Evolutionary conservation across 2,888 invertebrate species (phyloP).

Genomic region (Danaus chrysippus): DNA sequence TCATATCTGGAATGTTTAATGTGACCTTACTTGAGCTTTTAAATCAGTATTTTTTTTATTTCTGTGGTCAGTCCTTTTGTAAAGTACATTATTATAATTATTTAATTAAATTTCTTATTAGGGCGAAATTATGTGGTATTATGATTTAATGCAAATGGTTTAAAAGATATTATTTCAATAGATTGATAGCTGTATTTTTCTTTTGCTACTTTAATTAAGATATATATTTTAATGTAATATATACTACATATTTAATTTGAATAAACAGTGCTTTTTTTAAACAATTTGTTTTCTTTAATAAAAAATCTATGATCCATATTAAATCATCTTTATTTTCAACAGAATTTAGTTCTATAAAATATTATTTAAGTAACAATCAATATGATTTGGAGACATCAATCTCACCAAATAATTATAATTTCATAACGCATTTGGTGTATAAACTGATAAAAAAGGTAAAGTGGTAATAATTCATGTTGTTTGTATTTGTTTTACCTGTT

Average conservation of each 20-base stretch:
- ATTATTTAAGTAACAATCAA: constrained; percentile 44
- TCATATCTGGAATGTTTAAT: constrained; percentile 22
- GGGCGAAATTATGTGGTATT: constrained; percentile 66
- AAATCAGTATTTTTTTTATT: constrained; percentile 68
- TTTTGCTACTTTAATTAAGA: constrained; percentile 76
- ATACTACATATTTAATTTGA: constrained; percentile 74
- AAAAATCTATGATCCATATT: constrained; percentile 12
- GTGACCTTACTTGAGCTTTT: constrained; percentile 21
- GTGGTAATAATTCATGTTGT: constrained; percentile 47
- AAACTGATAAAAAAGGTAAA: constrained; percentile 16
- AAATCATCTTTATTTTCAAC: constrained; percentile 59
- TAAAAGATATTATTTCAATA: constrained; percentile 72
- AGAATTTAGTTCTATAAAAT: constrained; percentile 51
- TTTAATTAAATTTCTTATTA: constrained; percentile 55
- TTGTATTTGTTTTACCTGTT: constrained; percentile 61
- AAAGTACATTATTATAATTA: constrained; percentile 50
- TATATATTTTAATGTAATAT: constrained; percentile 78
- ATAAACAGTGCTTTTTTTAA: constrained; percentile 76
- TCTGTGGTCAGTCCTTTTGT: constrained; percentile 56
- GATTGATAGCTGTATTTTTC: constrained; percentile 75
- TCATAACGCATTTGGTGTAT: constrained; percentile 47
- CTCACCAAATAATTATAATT: constrained; percentile 51
- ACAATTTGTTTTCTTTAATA: constrained; percentile 32
- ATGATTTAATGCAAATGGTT: constrained; percentile 59
- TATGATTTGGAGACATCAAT: constrained; percentile 27